Evolutionary conservation across 2,888 invertebrate genomes (phyloP), one percentile per base, ranked within the genome.

Genomic region (Tetragonisca angustula): DNA sequence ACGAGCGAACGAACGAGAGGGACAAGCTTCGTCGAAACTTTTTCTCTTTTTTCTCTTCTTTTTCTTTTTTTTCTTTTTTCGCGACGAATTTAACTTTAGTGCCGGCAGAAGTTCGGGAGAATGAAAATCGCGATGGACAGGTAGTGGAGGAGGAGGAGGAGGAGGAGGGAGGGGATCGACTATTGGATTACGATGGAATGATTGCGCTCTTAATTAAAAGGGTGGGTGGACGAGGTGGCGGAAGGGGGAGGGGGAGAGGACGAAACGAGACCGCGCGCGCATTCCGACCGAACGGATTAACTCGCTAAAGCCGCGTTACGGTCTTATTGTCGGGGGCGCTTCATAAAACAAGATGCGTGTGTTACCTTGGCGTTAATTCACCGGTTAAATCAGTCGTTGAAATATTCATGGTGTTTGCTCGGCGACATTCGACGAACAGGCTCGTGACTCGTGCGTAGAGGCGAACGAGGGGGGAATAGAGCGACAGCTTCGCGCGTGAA

Each of bases 181-280:
- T 89, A 88, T 89, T 87, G 87, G 86, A 89, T 89, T 89, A 89
- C 89, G 84, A 89, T 87, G 77, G 84, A 89, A 89, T 89, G 89
- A 89, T 89, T 89, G 88, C 89, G 71, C 83, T 84, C 78, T 88
- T 89, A 89, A 88, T 89, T 88, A 88, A 89, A 88, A 82, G 77
- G 68, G 78, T 1, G 36, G 36, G 32, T 32, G 32, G 36, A 5
- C 4, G 36, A 6, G 9, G 36, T 3, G 27, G 27, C 27, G 2
- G 27, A 4, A 32, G 32, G 27, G 27, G 5, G 81, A 62, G 79
- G 67, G 81, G 80, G 69, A 50, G 24, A 4, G 5, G 68, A 79
- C 79, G 70, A 79, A 69, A 77, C 81, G 68, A 61, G 62, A 69
- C 64, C 73, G 65, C 54, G 49, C 73, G 73, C 69, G 83, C 9